These are phyloP conservation scores for Hypomesus transpacificus DNA, from an alignment of 2,113 vertebrate species.

Conservation along the genomic window DNA sequence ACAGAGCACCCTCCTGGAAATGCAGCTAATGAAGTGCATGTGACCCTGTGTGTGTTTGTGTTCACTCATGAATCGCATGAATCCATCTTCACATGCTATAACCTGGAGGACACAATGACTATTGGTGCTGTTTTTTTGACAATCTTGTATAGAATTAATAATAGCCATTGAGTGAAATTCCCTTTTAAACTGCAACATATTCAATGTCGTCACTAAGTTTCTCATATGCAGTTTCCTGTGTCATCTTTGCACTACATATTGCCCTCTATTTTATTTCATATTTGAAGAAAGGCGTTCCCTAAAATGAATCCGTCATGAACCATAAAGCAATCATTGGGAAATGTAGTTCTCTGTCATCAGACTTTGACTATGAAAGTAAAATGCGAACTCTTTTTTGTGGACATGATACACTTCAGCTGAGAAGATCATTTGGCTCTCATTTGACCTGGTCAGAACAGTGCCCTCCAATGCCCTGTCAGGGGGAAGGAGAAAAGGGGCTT, in stretches of 20 bases:
- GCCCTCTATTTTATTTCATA: constrained; percentile 30
- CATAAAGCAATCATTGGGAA: constrained; percentile 43
- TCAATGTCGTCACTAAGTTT: constrained; percentile 47
- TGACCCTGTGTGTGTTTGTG: constrained; percentile 22
- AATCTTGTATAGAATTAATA: constrained; percentile 81
- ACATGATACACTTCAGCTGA: constrained; percentile 53
- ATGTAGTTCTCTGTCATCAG: constrained; percentile 13
- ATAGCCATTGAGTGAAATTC: constrained; percentile 51
- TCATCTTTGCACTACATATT: constrained; percentile 73
- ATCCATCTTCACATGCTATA: constrained; percentile 42
- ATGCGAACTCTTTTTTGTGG: constrained; percentile 26
- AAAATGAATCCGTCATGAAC: constrained; percentile 26
- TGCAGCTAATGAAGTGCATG: constrained; percentile 20
- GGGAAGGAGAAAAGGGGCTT: constrained; percentile 39
- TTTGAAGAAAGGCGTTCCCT: constrained; percentile 29
- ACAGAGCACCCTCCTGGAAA: constrained; percentile 67
- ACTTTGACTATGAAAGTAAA: constrained; percentile 34
- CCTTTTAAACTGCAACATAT: constrained; percentile 51
- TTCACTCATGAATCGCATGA: constrained; percentile 1
- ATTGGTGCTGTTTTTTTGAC: constrained; percentile 86
- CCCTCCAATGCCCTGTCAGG: constrained; percentile 23
- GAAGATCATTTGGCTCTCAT: constrained; percentile 44
- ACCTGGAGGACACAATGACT: constrained; percentile 46
- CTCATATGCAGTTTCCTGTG: constrained; percentile 60
- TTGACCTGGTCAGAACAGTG: constrained; percentile 33